These are phyloP conservation scores for Palythoa grandis DNA, from an alignment of 92 coral and sea anemone genomes.

Conservation along the genomic window DNA sequence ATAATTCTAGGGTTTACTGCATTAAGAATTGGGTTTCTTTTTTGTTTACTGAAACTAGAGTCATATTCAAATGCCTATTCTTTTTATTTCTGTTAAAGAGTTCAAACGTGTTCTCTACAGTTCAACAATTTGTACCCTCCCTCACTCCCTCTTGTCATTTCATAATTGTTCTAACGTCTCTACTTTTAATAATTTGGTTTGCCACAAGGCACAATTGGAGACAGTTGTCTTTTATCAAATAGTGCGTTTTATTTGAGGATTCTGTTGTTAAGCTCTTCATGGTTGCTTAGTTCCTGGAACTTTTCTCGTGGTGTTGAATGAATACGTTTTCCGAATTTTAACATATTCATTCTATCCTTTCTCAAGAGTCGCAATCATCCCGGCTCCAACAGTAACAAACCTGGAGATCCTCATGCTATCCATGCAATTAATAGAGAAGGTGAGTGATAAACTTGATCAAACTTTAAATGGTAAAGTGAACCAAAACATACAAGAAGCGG, in stretches of 20 bases:
- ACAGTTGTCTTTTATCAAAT: constrained; percentile 31
- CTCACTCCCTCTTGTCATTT: neutral
- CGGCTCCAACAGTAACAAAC: constrained; percentile 18
- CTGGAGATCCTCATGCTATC: constrained; percentile 20
- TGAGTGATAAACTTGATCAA: neutral
- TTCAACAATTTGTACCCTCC: neutral
- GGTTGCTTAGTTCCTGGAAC: constrained; percentile 22
- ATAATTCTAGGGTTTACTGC: neutral
- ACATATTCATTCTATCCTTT: constrained; percentile 17
- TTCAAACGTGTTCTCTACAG: neutral
- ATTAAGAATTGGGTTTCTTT: neutral
- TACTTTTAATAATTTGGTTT: neutral
- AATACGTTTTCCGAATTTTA: constrained; percentile 1
- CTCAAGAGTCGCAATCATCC: constrained; percentile 28
- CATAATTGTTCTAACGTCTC: neutral
- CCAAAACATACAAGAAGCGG: constrained; percentile 11
- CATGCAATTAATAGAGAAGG: constrained; percentile 13
- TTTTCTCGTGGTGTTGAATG: constrained; percentile 31
- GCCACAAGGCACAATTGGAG: constrained; percentile 1
- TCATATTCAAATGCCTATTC: neutral
- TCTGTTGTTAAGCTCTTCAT: constrained; percentile 3
- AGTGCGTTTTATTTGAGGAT: neutral
- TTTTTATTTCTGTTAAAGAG: constrained; percentile 33
- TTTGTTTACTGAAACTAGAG: neutral
- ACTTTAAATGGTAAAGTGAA: neutral